These are phyloP conservation scores for Cydia splendana DNA, from an alignment of 1,140 invertebrate genomes.

Conservation along the genomic window DNA sequence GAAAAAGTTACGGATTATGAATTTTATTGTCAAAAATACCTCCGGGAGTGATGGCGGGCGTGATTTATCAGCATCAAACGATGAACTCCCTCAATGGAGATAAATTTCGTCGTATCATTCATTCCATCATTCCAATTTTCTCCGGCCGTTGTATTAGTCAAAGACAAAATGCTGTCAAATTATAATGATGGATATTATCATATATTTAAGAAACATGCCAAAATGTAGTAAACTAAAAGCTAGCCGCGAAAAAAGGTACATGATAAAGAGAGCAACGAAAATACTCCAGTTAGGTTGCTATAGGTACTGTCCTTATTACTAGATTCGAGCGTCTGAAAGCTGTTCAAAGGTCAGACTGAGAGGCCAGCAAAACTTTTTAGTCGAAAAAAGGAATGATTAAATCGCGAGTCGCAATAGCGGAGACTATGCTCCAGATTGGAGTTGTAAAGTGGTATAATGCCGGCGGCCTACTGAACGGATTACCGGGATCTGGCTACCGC, in stretches of 20 bases:
- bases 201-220: not conserved
- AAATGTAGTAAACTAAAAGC: not conserved
- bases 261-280: too few species aligned
- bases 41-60: conserved; percentile 37
- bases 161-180: conserved; percentile 47
- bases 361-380: too few species aligned
- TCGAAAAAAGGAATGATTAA: too few species aligned
- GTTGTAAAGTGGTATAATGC: too few species aligned
- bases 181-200: conserved; percentile 47
- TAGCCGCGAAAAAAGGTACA: not conserved
- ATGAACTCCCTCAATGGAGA: conserved; percentile 54
- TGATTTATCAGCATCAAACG: conserved; percentile 58
- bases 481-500: too few species aligned
- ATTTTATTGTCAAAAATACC: conserved; percentile 46
- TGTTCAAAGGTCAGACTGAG: too few species aligned
- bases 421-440: too few species aligned
- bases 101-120: conserved; percentile 51
- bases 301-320: too few species aligned
- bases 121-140: conserved; percentile 43
- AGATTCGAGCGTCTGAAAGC: too few species aligned
- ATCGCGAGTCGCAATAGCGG: too few species aligned
- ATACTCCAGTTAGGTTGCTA: too few species aligned
- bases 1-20: conserved; percentile 36
- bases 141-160: conserved; percentile 33
- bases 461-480: too few species aligned